phyloP scores from a whole-genome alignment of 2,888 invertebrate genomes.

The Siphlonurus alternatus region DNA sequence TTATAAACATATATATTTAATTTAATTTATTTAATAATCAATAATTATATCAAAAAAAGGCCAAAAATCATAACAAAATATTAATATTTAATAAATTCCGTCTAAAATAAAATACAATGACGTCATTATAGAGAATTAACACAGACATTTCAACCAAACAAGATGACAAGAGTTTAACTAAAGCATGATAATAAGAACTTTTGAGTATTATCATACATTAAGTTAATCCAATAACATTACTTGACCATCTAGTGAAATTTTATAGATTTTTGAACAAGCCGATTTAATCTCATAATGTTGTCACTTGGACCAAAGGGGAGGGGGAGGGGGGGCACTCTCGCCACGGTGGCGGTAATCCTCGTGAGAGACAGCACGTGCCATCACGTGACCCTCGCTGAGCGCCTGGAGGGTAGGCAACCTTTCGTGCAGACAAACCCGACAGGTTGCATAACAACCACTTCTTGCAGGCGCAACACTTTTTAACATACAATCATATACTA shows the following conservation, averaged over 20 bases:
- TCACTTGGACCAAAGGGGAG: background rate
- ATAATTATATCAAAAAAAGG: no score
- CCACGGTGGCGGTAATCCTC: background rate
- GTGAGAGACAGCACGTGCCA: background rate
- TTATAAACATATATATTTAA: background rate
- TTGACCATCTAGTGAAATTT: background rate
- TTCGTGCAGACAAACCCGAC: background rate
- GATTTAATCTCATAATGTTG: constrained; percentile 2
- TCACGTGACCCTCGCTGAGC: background rate
- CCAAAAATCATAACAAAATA: no score
- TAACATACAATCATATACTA: no score
- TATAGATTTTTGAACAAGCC: background rate
- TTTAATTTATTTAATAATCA: background rate
- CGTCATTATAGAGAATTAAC: no score
- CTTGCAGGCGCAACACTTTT: background rate
- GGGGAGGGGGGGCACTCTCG: background rate
- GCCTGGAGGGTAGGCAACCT: background rate
- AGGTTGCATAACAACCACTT: background rate
- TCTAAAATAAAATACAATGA: no score
- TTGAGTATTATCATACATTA: no score
- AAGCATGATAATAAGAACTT: no score
- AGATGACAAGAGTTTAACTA: no score
- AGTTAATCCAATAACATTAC: no score
- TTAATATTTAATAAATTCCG: no score
- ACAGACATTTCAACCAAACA: no score